Conservation (phyloP, 1,140 invertebrate species). For the Mizuhopecten yessoensis region DNA sequence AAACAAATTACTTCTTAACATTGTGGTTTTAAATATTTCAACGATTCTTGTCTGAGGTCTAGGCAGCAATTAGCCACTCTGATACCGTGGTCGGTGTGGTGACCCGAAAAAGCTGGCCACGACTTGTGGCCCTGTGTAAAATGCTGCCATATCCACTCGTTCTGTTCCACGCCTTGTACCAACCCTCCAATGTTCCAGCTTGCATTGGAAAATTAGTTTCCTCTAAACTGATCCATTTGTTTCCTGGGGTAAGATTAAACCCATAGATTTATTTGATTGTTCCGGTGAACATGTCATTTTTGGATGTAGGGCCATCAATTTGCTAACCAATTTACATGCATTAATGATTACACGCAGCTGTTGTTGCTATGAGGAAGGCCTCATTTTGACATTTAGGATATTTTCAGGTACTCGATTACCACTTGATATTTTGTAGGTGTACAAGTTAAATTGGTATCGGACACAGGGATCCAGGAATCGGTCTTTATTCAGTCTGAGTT, state of each 20-base stretch:
- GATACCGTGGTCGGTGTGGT: background rate
- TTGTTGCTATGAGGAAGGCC: background rate
- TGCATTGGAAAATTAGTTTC: background rate
- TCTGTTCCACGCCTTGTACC: background rate
- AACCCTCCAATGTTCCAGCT: background rate
- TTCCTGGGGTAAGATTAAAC: background rate
- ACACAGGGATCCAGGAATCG: background rate
- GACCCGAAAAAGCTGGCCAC: background rate
- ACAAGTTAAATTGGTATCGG: background rate
- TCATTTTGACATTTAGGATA: conserved; percentile 4
- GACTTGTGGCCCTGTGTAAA: conserved; percentile 30
- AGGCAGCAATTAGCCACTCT: conserved; percentile 16
- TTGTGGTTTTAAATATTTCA: conserved; percentile 21
- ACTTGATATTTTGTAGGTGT: conserved; percentile 26
- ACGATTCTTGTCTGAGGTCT: conserved; percentile 32
- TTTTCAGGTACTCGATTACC: background rate
- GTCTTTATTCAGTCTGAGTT: background rate
- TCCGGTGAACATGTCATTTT: conserved; percentile 18
- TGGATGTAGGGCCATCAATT: conserved; percentile 14
- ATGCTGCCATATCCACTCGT: background rate
- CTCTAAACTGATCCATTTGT: background rate
- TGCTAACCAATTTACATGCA: conserved; percentile 7
- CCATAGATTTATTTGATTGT: background rate
- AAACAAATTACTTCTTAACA: conserved; percentile 30
- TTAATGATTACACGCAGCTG: background rate